Percentiles rank a stretch among this genome's conserved stretches.
Evolutionary conservation across 2,797 vertebrate species (phyloP).

Genomic region (Cyprinella venusta): DNA sequence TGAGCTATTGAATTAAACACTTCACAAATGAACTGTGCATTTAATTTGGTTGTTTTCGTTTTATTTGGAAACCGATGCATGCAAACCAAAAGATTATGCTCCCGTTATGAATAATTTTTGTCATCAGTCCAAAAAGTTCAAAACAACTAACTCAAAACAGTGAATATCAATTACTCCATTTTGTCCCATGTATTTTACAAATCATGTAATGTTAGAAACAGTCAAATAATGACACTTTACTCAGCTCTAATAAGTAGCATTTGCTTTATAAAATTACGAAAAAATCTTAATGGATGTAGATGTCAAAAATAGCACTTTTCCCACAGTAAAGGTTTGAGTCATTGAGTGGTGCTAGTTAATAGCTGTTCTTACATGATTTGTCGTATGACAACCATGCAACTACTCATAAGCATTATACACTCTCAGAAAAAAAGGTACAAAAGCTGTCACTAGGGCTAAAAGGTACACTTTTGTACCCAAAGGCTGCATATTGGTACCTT

Average conservation of each 20-base stretch:
- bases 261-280: slow-evolving; percentile 11
- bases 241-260: slow-evolving; percentile 1
- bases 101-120: background rate
- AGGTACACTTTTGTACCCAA: no score
- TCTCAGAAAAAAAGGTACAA: no score
- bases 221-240: background rate
- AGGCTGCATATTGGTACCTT: no score
- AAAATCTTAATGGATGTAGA: slow-evolving; percentile 8
- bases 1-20: background rate
- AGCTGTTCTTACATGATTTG: slow-evolving; percentile 38
- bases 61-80: background rate
- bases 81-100: background rate
- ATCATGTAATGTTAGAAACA: background rate
- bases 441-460: no score
- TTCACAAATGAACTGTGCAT: background rate
- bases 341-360: slow-evolving; percentile 34
- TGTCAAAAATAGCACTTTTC: slow-evolving; percentile 36
- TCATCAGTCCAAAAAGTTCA: background rate
- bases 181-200: background rate
- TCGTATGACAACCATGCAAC: slow-evolving; percentile 30
- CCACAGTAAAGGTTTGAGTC: slow-evolving; percentile 35
- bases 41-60: background rate
- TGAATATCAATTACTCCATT: background rate
- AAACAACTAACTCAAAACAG: no score
- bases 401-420: slow-evolving; percentile 1